phyloP scores from a whole-genome alignment of 2,888 invertebrate species.

The Sesamia inferens region DNA sequence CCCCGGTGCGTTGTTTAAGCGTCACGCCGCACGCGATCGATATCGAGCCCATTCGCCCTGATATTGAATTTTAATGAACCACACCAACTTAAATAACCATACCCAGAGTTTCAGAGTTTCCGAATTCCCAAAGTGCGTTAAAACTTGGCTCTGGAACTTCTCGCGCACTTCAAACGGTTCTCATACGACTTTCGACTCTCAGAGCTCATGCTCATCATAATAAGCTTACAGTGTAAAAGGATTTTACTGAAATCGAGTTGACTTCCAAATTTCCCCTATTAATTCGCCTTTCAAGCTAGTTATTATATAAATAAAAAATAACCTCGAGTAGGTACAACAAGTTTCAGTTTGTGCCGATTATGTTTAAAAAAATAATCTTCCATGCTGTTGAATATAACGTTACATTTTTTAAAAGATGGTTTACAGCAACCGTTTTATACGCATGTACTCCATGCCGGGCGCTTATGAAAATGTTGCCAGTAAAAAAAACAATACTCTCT shows the following conservation, averaged over 20 bases:
- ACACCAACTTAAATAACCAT: conserved; percentile 74
- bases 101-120: conserved; percentile 63
- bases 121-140: conserved; percentile 70
- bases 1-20: conserved; percentile 69
- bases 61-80: conserved; percentile 83
- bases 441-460: conserved; percentile 20
- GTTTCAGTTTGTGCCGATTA: not conserved
- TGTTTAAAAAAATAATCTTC: conserved; percentile 13
- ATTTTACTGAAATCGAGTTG: conserved; percentile 66
- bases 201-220: conserved; percentile 72
- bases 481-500: conserved; percentile 49
- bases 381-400: not conserved
- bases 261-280: conserved; percentile 2
- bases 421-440: conserved; percentile 12
- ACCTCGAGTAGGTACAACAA: too few species aligned
- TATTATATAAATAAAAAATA: not conserved
- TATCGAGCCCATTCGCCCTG: conserved; percentile 69
- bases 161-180: conserved; percentile 66
- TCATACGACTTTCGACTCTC: conserved; percentile 75
- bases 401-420: conserved; percentile 31
- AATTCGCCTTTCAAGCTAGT: not conserved
- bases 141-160: conserved; percentile 66
- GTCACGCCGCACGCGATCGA: conserved; percentile 71
- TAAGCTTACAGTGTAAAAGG: conserved; percentile 66
- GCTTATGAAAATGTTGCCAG: conserved; percentile 41